Base-by-base conservation (phyloP, 1,140 invertebrate species). In the Mamestra configurata region DNA sequence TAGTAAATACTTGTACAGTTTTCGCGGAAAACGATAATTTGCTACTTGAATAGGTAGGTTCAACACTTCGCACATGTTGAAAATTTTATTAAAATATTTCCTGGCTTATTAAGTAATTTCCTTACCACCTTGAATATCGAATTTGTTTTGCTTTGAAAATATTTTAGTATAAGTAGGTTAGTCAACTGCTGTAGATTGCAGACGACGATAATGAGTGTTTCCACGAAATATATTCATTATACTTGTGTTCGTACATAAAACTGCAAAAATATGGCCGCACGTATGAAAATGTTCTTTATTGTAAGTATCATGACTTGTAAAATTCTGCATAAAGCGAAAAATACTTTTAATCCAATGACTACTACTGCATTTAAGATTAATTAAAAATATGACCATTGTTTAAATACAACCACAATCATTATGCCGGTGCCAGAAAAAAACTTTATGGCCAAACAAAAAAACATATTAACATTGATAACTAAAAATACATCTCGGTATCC, bases 171-270 rank as follows among this genome's bases (percentile, higher is more conserved):
- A 66, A 55, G 51, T 2, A 53, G 13, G 31, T 88, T 82, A 83
- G 82, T 83, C 82, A 77, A 83, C 80, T 76, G 64, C 20, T 55
- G 20, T 71, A 86, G 89, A 92, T 92, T 83, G 84, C 85, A 90
- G 87, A 90, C 89, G 22, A 37, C 57, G 89, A 91, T 91, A 90
- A 3, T 31, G 27, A 86, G 43, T 57, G 77, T 83, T 80, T 89
- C 87, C 83, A 82, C 84, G 90, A 87, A 91, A 72, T 86, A 86
- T 79, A 85, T 78, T 85, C 57, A 18, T 61, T 61, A 61, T n/a
- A 61, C 24, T 15, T 35, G n/a, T 31, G 13, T 61, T 31, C 2
- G 43, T 15, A 55, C 53, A 24, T 55, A 24, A 55, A n/a, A 5
- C 53, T 11, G 3, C 15, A 15, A 35, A 61, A 8, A 35, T 35